Conservation (phyloP, 2,888 invertebrate species). For the Hyposoter dolosus region DNA sequence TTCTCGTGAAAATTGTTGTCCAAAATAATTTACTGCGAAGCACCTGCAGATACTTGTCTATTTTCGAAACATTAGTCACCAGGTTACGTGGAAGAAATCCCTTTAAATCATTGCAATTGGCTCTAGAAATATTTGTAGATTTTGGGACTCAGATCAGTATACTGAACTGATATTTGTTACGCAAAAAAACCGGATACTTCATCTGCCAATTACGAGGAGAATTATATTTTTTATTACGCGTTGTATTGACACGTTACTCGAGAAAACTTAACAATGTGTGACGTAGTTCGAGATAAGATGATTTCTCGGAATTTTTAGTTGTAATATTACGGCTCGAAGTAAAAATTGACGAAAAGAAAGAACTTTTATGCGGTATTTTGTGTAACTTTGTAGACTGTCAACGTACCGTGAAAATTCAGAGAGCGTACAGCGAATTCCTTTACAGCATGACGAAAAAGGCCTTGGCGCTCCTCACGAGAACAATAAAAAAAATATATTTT, state of each 20-base stretch:
- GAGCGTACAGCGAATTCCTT: slow-evolving; percentile 26
- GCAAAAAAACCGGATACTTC: not conserved
- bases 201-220: not conserved
- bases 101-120: not conserved
- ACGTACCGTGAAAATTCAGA: slow-evolving; percentile 61
- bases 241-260: not conserved
- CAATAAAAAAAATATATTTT: not conserved
- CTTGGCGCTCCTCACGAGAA: slow-evolving; percentile 11
- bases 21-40: not conserved
- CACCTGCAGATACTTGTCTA: not conserved
- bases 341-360: not conserved
- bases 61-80: not conserved
- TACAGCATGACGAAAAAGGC: slow-evolving; percentile 51
- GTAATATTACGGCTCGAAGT: not conserved
- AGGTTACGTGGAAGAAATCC: not conserved
- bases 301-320: not conserved
- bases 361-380: not conserved
- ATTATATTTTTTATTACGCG: not conserved
- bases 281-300: not conserved
- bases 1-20: too few relatives aligned
- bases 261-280: not conserved
- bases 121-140: not conserved
- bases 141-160: not conserved
- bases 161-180: not conserved
- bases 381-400: slow-evolving; percentile 17